A percentile compares a stretch with the other conserved stretches of the same genome.
These are phyloP conservation scores for Chloroceryle inda DNA, from an alignment of 2,797 vertebrate genomes.

Conservation along the genomic window DNA sequence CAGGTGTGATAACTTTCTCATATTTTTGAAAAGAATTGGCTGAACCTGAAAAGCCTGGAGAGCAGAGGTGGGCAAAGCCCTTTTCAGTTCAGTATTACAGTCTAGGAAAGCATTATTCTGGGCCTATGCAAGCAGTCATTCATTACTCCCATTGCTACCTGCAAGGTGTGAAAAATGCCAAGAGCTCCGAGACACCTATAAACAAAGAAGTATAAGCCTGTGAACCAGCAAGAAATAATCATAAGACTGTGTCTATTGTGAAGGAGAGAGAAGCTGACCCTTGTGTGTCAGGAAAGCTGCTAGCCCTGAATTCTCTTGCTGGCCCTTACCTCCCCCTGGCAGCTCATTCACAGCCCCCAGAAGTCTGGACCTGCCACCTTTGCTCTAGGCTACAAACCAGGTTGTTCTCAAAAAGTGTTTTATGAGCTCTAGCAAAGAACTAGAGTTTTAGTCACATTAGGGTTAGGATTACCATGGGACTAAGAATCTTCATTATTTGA, in stretches of 20 bases:
- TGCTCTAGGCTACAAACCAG: no score
- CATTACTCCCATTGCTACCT: not conserved
- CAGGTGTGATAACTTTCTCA: not conserved
- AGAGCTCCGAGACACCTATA: not conserved
- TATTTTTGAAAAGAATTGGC: not conserved
- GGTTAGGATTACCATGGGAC: not conserved
- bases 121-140: not conserved
- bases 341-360: no score
- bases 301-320: no score
- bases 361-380: no score
- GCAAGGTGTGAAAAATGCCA: not conserved
- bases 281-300: not conserved
- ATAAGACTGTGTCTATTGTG: not conserved
- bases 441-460: not conserved
- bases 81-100: not conserved
- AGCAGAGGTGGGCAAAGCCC: not conserved
- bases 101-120: not conserved
- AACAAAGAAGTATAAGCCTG: not conserved
- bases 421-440: no score
- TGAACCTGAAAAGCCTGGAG: not conserved
- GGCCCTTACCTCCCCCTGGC: no score
- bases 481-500: not conserved
- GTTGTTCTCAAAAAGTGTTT: no score
- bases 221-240: not conserved
- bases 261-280: not conserved